Evolutionary conservation across 1,140 invertebrate genomes (phyloP), one percentile per base, ranked within the genome.

Genomic region (Papilio aristodemus): DNA sequence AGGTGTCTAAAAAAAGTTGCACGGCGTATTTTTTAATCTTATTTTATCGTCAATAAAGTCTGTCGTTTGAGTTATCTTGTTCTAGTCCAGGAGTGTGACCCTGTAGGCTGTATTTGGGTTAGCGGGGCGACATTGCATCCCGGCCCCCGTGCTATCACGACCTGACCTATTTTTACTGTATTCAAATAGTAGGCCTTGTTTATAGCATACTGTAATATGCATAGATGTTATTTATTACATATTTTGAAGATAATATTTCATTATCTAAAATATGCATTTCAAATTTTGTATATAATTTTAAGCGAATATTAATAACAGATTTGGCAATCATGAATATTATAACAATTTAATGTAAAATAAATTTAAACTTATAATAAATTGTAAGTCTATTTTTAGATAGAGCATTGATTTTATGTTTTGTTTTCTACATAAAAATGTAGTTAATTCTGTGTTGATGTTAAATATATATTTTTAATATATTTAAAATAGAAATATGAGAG

Each of bases 141-240:
- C 83, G 75, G 69, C 76, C 74, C 71, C 63, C 68, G 71, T 74
- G 73, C 77, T 80, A 70, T 69, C 75, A 70, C 70, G 78, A 76
- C 83, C 85, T 87, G 85, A 86, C 86, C 86, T 79, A 86, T 88
- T 81, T 79, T 69, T 68, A 74, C 60, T 69, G 67, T 60, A 76
- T 77, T 76, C 74, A 81, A 84, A 84, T 80, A 81, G 43, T 50
- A 64, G 37, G 59, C 67, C 59, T 75, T 73, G 73, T 74, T 77
- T 75, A 58, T 22, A 46, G 22, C 22, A 13, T 39, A 38, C 10
- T 41, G 60, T 41, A 27, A 19, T 63, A 22, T 41, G 10, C 5
- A 1, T 10, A 63, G 41, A 17, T 72, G 39, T 27, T 39, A 57
- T 62, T 2, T 41, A 54, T 25, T 54, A 19, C 0, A 13, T 22